Evolutionary conservation across 1,140 invertebrate species (phyloP).

Genomic region (Drosophila rhopaloa): DNA sequence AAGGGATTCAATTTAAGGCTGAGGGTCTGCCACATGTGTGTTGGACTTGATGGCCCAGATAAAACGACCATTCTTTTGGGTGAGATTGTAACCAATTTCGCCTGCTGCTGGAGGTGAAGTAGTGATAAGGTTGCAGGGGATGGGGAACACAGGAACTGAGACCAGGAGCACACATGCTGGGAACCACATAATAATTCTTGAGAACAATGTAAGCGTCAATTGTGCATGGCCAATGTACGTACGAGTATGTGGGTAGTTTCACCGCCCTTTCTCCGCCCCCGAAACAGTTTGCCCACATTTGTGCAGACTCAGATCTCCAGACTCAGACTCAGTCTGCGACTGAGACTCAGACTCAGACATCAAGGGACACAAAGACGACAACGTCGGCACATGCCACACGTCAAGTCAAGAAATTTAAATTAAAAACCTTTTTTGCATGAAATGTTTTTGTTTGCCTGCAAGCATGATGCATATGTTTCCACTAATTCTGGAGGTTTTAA

Average conservation of each 20-base stretch:
- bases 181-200: conserved; percentile 80
- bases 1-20: conserved; percentile 45
- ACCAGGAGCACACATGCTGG: conserved; percentile 62
- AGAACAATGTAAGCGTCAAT: conserved; percentile 81
- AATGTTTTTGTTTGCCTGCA: conserved; percentile 56
- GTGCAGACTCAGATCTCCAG: conserved; percentile 26
- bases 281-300: conserved; percentile 58
- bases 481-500: conserved; percentile 18
- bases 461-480: conserved; percentile 65
- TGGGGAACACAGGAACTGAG: conserved; percentile 12
- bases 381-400: conserved; percentile 75
- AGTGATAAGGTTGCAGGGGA: conserved; percentile 58
- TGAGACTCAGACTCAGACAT: conserved; percentile 56
- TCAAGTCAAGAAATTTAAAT: conserved; percentile 81
- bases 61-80: conserved; percentile 61
- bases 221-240: conserved; percentile 68
- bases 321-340: not conserved
- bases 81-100: conserved; percentile 54
- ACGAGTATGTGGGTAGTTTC: conserved; percentile 63
- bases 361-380: conserved; percentile 69
- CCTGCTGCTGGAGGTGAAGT: conserved; percentile 49
- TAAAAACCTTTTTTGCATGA: conserved; percentile 81
- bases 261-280: conserved; percentile 36
- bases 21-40: conserved; percentile 48
- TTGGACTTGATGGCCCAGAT: conserved; percentile 53